Conservation (phyloP, 2,797 vertebrate genomes). For the Staurois parvus region DNA sequence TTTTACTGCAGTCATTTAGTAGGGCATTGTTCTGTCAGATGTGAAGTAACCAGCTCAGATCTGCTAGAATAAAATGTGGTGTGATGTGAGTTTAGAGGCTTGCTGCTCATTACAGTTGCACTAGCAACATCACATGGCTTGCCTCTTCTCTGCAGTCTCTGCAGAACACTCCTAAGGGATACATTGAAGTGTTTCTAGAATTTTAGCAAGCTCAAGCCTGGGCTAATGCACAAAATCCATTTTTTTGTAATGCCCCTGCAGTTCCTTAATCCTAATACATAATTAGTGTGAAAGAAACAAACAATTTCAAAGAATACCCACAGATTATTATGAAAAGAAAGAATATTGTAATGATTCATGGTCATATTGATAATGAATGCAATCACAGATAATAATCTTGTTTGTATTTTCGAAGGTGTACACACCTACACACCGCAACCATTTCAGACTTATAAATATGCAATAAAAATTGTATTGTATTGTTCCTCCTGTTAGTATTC, state of each 20-base stretch:
- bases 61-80: constrained; percentile 4
- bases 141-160: constrained; percentile 50
- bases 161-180: constrained; percentile 53
- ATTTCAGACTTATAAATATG: too few species aligned
- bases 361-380: neutral
- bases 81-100: constrained; percentile 10
- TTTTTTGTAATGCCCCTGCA: constrained; percentile 41
- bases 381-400: neutral
- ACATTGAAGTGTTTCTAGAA: constrained; percentile 42
- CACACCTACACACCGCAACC: too few species aligned
- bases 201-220: constrained; percentile 45
- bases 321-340: constrained; percentile 5
- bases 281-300: constrained; percentile 39
- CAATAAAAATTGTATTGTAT: too few species aligned
- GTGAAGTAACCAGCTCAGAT: constrained; percentile 1
- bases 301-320: constrained; percentile 28
- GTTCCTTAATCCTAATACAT: constrained; percentile 46
- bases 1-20: constrained; percentile 14
- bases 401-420: too few species aligned
- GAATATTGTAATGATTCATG: neutral
- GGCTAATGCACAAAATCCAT: constrained; percentile 56
- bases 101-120: constrained; percentile 49
- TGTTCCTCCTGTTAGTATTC: too few species aligned
- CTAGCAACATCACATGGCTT: constrained; percentile 46
- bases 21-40: neutral